These are phyloP conservation scores for Orchestia grillus DNA, from an alignment of 1,140 invertebrate genomes.

Conservation along the genomic window DNA sequence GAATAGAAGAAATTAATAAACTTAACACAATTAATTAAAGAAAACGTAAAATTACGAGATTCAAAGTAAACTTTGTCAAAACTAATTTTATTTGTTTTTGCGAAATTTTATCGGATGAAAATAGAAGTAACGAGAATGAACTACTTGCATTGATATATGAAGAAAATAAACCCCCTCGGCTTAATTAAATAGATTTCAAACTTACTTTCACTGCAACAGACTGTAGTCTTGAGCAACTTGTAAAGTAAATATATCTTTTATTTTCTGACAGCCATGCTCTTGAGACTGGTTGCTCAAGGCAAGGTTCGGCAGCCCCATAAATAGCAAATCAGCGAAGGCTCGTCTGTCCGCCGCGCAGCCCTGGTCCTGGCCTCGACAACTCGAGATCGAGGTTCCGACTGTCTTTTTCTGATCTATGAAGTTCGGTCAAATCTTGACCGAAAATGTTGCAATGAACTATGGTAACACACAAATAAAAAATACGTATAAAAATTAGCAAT, in stretches of 20 bases:
- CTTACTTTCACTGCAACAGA: not conserved
- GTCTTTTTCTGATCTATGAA: not conserved
- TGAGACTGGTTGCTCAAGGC: not conserved
- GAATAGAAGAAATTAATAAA: no score
- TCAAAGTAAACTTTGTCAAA: not conserved
- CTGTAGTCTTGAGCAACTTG: not conserved
- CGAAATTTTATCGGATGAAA: not conserved
- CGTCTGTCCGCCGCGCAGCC: no score
- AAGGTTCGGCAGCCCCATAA: not conserved
- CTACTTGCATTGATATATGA: not conserved
- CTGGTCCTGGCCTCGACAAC: not conserved
- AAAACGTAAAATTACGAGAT: not conserved
- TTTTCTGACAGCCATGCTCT: not conserved
- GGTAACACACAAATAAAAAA: no score
- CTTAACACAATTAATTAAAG: no score
- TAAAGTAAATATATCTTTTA: not conserved
- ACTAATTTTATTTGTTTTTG: not conserved
- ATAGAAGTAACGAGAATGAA: not conserved
- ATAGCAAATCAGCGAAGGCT: not conserved
- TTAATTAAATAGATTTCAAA: not conserved
- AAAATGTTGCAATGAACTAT: no score
- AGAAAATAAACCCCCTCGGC: not conserved
- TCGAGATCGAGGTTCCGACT: not conserved
- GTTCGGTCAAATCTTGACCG: not conserved
- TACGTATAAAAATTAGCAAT: no score